Conservation (phyloP, 2,797 vertebrate species). For the Amblyopsis hoosieri region DNA sequence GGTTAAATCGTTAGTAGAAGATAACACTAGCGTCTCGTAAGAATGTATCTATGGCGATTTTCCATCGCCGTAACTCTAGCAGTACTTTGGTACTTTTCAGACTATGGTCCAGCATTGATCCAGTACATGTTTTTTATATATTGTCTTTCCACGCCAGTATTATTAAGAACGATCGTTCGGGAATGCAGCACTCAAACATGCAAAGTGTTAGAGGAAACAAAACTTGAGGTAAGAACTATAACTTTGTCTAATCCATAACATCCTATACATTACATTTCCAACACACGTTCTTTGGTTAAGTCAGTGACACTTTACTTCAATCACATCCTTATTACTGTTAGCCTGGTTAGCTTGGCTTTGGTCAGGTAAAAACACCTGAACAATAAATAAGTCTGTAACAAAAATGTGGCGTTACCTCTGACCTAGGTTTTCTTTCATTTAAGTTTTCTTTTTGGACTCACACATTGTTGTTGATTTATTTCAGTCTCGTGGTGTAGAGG, state of each 20-base stretch:
- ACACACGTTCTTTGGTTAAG: not conserved
- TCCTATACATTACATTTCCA: not conserved
- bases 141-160: conserved; percentile 35
- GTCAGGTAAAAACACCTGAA: not conserved
- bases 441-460: not conserved
- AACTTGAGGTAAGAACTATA: conserved; percentile 47
- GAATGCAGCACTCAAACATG: conserved; percentile 77
- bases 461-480: conserved; percentile 12
- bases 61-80: conserved; percentile 55
- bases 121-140: conserved; percentile 58
- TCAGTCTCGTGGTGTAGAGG: conserved; percentile 42
- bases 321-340: not conserved
- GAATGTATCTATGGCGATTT: conserved; percentile 64
- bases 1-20: too few species aligned
- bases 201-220: conserved; percentile 19
- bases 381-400: conserved; percentile 4
- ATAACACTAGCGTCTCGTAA: not conserved
- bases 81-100: conserved; percentile 69
- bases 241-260: not conserved
- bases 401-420: not conserved
- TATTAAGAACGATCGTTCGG: conserved; percentile 19
- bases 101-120: conserved; percentile 50
- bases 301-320: not conserved
- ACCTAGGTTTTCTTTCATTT: not conserved
- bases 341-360: not conserved